A percentile compares a stretch with the other conserved stretches of the same genome.
Conservation (phyloP, 2,888 invertebrate genomes). For the Elegia similella region DNA sequence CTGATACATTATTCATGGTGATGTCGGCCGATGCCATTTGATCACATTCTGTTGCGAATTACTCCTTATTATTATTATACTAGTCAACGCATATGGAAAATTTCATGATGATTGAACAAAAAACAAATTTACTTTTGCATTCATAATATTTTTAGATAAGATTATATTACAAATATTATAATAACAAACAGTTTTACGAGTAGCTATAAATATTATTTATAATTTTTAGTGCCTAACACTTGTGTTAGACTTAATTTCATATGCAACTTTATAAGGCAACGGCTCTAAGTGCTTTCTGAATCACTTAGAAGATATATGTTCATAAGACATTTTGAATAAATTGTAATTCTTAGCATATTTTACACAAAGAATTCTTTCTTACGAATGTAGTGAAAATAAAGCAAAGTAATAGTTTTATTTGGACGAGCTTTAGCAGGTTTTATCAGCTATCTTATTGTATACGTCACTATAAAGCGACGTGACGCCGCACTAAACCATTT, state of each 20-base stretch:
- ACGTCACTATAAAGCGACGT: conserved; percentile 3
- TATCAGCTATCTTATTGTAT: conserved; percentile 5
- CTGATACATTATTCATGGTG: conserved; percentile 41
- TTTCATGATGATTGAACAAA: no score
- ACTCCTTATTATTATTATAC: no score
- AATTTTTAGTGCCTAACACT: no score
- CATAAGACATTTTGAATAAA: not conserved
- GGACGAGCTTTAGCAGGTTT: not conserved
- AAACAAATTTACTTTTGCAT: no score
- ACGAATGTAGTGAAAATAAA: conserved; percentile 1
- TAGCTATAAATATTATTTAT: no score
- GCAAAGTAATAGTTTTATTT: conserved; percentile 13
- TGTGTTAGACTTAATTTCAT: no score
- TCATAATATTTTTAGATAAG: no score
- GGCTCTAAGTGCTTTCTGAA: no score
- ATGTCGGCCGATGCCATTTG: conserved; percentile 23
- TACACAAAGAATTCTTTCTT: not conserved
- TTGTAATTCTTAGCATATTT: not conserved
- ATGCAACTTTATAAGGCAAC: not conserved
- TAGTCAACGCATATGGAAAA: no score
- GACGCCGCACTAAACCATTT: conserved; percentile 2
- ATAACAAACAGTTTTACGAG: not conserved
- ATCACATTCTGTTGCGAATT: not conserved
- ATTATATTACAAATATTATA: conserved; percentile 2
- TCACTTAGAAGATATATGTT: no score